These are phyloP conservation scores for Drosophila ogumai DNA, from an alignment of 1,140 invertebrate species.

Conservation along the genomic window DNA sequence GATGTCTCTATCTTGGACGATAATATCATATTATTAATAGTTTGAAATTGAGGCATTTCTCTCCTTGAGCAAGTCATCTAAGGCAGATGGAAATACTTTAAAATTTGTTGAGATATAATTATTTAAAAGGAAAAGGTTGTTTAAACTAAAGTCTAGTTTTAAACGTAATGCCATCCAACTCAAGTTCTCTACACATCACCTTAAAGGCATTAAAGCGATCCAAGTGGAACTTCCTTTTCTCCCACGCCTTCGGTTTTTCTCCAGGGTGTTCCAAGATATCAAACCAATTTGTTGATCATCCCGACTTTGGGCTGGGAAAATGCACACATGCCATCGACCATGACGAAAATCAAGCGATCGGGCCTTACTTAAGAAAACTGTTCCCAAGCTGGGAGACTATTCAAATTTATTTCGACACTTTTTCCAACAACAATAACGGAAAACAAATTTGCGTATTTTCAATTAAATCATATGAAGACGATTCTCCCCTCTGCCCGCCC, in stretches of 20 bases:
- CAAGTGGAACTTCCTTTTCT: slow-evolving; percentile 14
- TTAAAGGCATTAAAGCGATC: not conserved
- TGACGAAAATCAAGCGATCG: slow-evolving; percentile 28
- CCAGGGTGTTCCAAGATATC: slow-evolving; percentile 20
- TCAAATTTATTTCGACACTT: slow-evolving; percentile 50
- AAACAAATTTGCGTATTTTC: slow-evolving; percentile 66
- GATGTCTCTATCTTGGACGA: slow-evolving; percentile 60
- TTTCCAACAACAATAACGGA: not conserved
- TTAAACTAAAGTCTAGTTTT: not conserved
- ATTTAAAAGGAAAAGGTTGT: not conserved
- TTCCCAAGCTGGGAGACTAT: slow-evolving; percentile 29
- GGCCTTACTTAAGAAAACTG: slow-evolving; percentile 6
- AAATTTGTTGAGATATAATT: not conserved
- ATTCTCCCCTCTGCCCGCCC: slow-evolving; percentile 16
- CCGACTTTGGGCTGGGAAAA: slow-evolving; percentile 28
- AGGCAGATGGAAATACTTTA: slow-evolving; percentile 24
- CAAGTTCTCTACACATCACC: not conserved
- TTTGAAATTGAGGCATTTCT: slow-evolving; percentile 29
- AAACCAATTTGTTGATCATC: slow-evolving; percentile 30
- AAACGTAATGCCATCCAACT: too few relatives aligned
- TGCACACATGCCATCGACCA: slow-evolving; percentile 32
- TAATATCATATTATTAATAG: slow-evolving; percentile 43
- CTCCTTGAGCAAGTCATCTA: slow-evolving; percentile 48
- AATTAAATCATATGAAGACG: slow-evolving; percentile 62
- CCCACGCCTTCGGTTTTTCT: not conserved